Conservation (phyloP, 2,113 vertebrate species). For the Diadophis punctatus region DNA sequence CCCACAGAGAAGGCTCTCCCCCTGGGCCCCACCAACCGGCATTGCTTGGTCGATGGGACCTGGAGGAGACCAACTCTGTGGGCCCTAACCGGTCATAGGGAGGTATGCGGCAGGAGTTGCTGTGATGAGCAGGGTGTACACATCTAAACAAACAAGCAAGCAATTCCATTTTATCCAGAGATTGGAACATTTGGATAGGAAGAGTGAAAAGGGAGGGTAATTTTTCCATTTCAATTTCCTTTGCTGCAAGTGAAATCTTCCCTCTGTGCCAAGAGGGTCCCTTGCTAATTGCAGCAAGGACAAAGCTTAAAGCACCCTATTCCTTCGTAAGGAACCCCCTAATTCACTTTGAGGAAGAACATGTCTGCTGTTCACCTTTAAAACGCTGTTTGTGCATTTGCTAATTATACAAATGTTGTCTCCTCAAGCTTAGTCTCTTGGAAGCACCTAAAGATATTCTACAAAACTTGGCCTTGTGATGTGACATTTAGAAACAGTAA, state of each 20-base stretch:
- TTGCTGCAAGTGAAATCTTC: not conserved
- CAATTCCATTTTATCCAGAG: not conserved
- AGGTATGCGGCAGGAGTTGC: no score
- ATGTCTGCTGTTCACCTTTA: not conserved
- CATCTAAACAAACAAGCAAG: not conserved
- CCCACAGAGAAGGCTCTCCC: no score
- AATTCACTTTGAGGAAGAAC: not conserved
- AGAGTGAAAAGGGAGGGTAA: not conserved
- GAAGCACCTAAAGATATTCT: not conserved
- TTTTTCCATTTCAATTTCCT: not conserved
- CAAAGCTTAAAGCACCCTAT: not conserved
- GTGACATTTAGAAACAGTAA: not conserved
- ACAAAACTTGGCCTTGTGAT: not conserved
- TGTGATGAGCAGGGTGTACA: not conserved
- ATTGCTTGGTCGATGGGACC: no score
- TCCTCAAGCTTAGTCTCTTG: not conserved
- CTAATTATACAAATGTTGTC: not conserved
- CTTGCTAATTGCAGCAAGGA: not conserved
- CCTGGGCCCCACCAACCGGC: no score
- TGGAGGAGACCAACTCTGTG: no score
- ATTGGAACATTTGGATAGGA: not conserved
- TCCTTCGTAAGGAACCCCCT: not conserved
- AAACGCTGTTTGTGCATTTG: not conserved
- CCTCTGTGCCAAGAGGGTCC: not conserved
- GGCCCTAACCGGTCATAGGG: no score